These are phyloP conservation scores for Taeniopygia guttata DNA, from an alignment of 2,797 vertebrate species.

Conservation along the genomic window DNA sequence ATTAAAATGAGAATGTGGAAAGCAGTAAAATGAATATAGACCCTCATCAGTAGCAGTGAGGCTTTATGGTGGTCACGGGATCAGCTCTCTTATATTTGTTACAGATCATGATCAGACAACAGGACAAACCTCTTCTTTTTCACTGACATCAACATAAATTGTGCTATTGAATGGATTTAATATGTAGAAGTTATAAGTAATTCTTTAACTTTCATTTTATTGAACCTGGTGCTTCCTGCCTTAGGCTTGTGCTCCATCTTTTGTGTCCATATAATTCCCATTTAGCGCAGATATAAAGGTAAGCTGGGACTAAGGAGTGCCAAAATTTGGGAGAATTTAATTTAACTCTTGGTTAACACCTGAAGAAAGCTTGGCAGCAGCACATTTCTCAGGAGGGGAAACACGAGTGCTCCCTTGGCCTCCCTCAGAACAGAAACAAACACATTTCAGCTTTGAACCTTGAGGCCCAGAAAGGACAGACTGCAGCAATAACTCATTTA, in stretches of 20 bases:
- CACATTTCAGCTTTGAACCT: neutral
- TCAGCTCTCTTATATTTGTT: neutral
- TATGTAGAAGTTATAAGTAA: neutral
- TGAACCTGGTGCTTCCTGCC: neutral
- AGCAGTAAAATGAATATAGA: neutral
- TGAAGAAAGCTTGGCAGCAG: neutral
- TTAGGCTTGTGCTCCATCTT: neutral
- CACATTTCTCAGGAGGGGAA: neutral
- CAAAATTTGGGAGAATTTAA: neutral
- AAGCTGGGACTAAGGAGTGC: neutral
- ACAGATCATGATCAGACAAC: neutral
- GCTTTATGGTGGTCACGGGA: neutral
- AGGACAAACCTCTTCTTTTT: neutral
- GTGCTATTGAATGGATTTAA: neutral
- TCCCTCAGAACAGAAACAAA: neutral
- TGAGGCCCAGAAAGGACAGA: neutral
- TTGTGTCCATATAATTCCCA: neutral
- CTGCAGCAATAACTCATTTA: neutral
- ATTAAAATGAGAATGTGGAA: neutral
- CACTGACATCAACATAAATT: neutral
- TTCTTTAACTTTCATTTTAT: neutral
- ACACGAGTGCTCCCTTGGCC: fast-evolving
- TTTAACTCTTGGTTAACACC: neutral
- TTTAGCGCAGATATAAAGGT: neutral
- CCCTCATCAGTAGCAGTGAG: neutral